Conservation (phyloP, 1,140 invertebrate genomes). For the Hylaeus anthracinus region DNA sequence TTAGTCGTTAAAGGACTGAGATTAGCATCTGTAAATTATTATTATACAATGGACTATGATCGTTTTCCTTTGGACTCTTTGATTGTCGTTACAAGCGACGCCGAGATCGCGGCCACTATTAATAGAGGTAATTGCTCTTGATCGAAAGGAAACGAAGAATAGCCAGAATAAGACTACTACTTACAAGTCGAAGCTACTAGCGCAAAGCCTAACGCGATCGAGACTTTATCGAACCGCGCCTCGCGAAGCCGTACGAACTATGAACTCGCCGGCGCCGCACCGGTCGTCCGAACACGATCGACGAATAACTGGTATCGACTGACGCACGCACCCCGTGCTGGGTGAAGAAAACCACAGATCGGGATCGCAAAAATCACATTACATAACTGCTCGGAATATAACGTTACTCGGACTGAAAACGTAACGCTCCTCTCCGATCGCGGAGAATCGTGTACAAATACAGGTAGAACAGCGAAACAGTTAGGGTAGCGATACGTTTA, state of each 20-base stretch:
- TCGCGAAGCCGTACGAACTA: background rate
- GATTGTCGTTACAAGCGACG: too few relatives aligned
- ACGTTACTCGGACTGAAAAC: background rate
- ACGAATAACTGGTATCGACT: constrained; percentile 4
- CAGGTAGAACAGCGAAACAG: background rate
- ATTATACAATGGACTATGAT: too few relatives aligned
- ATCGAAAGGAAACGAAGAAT: too few relatives aligned
- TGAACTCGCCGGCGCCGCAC: too few relatives aligned
- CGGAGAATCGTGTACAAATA: background rate
- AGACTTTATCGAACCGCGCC: background rate
- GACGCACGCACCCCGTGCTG: background rate
- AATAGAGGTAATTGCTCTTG: too few relatives aligned
- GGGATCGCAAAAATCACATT: background rate
- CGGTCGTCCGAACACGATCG: background rate
- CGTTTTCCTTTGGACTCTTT: too few relatives aligned
- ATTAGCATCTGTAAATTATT: too few relatives aligned
- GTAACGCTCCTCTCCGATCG: background rate
- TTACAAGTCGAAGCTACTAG: too few relatives aligned
- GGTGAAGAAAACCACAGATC: background rate
- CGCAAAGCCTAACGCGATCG: background rate
- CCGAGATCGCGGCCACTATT: too few relatives aligned
- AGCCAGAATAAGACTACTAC: too few relatives aligned
- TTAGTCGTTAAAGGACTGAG: too few relatives aligned
- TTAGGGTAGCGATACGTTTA: too few relatives aligned
- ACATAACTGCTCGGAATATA: background rate